phyloP scores from a whole-genome alignment of 2,888 invertebrate species.

The Dione vanillae region DNA sequence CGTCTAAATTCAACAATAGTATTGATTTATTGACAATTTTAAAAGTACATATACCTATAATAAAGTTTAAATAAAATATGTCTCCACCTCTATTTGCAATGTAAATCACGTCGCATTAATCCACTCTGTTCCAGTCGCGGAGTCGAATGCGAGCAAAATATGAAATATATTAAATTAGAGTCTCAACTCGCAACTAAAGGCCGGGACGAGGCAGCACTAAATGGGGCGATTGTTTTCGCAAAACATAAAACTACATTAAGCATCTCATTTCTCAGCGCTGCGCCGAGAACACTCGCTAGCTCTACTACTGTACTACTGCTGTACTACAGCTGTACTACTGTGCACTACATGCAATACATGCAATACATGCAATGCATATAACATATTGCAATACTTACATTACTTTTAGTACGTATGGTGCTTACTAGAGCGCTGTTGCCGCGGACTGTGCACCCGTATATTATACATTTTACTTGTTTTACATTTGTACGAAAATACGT shows the following conservation, averaged over 20 bases:
- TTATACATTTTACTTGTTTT: not conserved
- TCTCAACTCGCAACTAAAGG: not conserved
- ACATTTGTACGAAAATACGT: not conserved
- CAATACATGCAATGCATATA: too few relatives aligned
- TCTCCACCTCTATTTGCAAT: not conserved
- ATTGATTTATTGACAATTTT: too few relatives aligned
- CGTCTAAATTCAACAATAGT: too few relatives aligned
- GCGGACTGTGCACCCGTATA: not conserved
- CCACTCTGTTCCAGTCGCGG: not conserved
- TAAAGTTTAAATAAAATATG: not conserved
- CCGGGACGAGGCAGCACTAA: conserved; percentile 17
- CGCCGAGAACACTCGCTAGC: not conserved
- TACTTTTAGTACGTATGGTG: not conserved
- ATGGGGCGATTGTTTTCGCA: conserved; percentile 32
- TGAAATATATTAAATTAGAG: conserved; percentile 24
- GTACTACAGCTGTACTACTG: not conserved
- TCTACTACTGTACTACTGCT: not conserved
- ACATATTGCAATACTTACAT: not conserved
- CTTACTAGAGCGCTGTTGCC: not conserved
- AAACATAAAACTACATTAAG: conserved; percentile 37
- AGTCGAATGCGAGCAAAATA: conserved; percentile 1
- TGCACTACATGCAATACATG: too few relatives aligned
- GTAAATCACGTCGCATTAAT: conserved; percentile 4
- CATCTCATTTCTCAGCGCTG: conserved; percentile 34
- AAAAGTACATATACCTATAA: not conserved